Evolutionary conservation across 2,888 invertebrate genomes (phyloP).

Genomic region (Tortrix viridana): DNA sequence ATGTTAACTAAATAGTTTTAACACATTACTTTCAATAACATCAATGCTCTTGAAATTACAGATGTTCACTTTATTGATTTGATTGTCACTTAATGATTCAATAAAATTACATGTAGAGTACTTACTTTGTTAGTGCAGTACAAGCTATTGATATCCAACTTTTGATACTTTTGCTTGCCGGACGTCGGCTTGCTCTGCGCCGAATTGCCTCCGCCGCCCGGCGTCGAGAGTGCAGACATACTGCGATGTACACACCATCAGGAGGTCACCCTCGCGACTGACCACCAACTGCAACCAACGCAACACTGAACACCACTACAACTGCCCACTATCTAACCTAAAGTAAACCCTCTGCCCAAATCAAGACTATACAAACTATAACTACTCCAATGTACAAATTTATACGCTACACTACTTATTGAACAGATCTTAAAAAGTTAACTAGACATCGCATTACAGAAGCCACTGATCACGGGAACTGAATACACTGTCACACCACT

Average conservation of each 20-base stretch:
- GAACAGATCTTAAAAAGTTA: constrained; percentile 18
- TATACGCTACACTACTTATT: constrained; percentile 38
- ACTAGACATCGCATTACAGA: constrained; percentile 25
- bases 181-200: constrained; percentile 84
- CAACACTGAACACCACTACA: constrained; percentile 48
- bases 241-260: constrained; percentile 97
- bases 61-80: neutral
- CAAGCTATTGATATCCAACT: constrained; percentile 98
- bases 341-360: constrained; percentile 22
- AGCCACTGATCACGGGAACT: constrained; percentile 48
- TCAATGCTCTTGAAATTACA: neutral
- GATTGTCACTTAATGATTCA: neutral
- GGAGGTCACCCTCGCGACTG: constrained; percentile 78
- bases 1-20: too few species aligned
- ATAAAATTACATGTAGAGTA: constrained; percentile 47
- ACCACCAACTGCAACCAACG: constrained; percentile 79
- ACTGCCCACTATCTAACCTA: constrained; percentile 41
- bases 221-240: constrained; percentile 98
- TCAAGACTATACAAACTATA: constrained; percentile 10
- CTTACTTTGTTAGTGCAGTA: constrained; percentile 94
- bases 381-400: constrained; percentile 39
- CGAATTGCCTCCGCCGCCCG: constrained; percentile 86
- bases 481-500: constrained; percentile 76
- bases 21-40: too few species aligned
- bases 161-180: constrained; percentile 97